These are phyloP conservation scores for Panorpa germanica DNA, from an alignment of 2,888 invertebrate genomes.

Conservation along the genomic window DNA sequence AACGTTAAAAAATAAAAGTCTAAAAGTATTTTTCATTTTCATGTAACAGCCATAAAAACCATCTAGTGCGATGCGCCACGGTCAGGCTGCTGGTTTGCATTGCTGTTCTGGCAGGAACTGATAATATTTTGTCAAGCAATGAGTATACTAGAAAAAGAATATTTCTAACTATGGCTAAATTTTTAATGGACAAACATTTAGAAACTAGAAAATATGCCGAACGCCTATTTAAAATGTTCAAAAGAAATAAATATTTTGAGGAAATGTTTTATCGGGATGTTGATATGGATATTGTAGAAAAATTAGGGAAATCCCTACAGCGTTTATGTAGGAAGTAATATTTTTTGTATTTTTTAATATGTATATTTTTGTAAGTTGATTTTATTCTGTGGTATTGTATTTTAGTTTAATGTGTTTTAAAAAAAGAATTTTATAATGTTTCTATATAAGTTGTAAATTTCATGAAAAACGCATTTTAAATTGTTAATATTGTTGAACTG, in stretches of 20 bases:
- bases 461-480: too few relatives aligned
- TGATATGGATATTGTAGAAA: too few relatives aligned
- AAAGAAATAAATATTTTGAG: slow-evolving; percentile 20
- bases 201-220: slow-evolving; percentile 23
- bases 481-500: too few relatives aligned
- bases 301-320: too few relatives aligned
- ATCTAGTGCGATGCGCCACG: slow-evolving; percentile 33
- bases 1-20: neutral
- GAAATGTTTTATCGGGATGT: slow-evolving; percentile 20
- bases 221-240: slow-evolving; percentile 20
- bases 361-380: too few relatives aligned
- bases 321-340: too few relatives aligned
- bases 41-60: slow-evolving; percentile 37
- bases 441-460: too few relatives aligned
- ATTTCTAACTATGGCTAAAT: slow-evolving; percentile 19
- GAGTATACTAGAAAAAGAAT: slow-evolving; percentile 21
- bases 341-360: too few relatives aligned
- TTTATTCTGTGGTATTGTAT: too few relatives aligned
- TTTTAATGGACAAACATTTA: slow-evolving; percentile 21
- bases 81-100: slow-evolving; percentile 31
- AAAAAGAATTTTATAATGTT: too few relatives aligned
- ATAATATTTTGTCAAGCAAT: slow-evolving; percentile 24
- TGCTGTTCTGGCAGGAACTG: slow-evolving; percentile 33
- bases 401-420: too few relatives aligned
- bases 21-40: neutral